Base-by-base conservation (phyloP, 2,113 vertebrate species). In the Porphyrio hochstetteri region DNA sequence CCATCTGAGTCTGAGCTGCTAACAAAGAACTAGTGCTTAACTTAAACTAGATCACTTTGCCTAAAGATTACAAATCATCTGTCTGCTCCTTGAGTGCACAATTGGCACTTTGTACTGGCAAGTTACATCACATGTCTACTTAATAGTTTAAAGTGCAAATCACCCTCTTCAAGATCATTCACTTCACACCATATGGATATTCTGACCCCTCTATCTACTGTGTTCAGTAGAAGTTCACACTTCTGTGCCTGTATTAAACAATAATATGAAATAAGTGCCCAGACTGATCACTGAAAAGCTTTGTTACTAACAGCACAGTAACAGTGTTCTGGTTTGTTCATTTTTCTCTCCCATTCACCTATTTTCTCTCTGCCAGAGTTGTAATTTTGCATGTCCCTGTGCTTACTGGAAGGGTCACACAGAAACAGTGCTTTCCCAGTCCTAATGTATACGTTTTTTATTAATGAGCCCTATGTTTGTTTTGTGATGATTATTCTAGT, bases 401-500 rank as follows among this genome's bases (percentile, higher is more conserved):
- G 15, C n/a, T 61, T 67, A 63, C 55, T 44, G 44, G 35, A 92
- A 25, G 53, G 56, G 65, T 56, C 40, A 50, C n/a, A 60, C 25
- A 48, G 40, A 3, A 1, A 46, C 52, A 59, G 13, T n/a, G 23
- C n/a, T 44, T 88, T 80, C 28, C 57, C 31, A 60, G 25, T 33
- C 42, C 65, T 83, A 56, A 64, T 16, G 50, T 9, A 40, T 10
- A 63, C 27, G 20, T 0, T 14, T 93, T 86, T 86, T 40, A 74
- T 81, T 89, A 90, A 63, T 77, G 15, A 88, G 67, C 2, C 0
- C 23, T 82, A 15, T 56, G 60, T 83, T 91, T 93, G 76, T 63
- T 96, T 91, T 93, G 48, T 18, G 63, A 40, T 84, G 53, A 84
- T 92, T 90, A 78, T 55, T 75, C 38, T 52, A 91, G 78, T 81